Base-by-base conservation (phyloP, 2,888 invertebrate species). In the Panopea generosa region DNA sequence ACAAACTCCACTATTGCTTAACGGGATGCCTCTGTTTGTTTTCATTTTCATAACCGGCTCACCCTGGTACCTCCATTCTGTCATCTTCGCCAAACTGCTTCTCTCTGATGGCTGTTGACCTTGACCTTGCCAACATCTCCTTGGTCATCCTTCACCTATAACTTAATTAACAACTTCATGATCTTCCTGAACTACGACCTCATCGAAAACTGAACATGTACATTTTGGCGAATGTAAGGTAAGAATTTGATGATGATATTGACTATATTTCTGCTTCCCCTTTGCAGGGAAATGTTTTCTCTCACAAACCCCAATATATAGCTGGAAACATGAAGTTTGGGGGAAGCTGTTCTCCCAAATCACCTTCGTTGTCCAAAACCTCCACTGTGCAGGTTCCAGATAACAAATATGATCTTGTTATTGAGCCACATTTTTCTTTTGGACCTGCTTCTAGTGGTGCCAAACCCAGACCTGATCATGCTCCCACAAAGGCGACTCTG, bases 141-240 rank as follows among this genome's bases (percentile, higher is more conserved):
- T 33, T 11, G 33, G 11, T 33, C 33, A 33, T 33, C 33, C 33
- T 7, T 33, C 6, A 33, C 33, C 33, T 11, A 33, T 33, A 33
- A 33, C 33, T 33, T 33, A 4, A 33, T 33, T 11, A 33, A 33
- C 33, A 33, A 4, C 11, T 33, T n/a, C n/a, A n/a, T n/a, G n/a
- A n/a, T n/a, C n/a, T n/a, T n/a, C n/a, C n/a, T n/a, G n/a, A n/a
- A n/a, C n/a, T n/a, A 60, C 27, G 45, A 29, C 47, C 47, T 3
- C 56, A n/a, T n/a, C n/a, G n/a, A n/a, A n/a, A n/a, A n/a, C n/a
- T 33, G 33, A 45, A 47, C 53, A 61, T 63, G 59, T 70, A 59
- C 56, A 52, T 65, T 52, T 78, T 85, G 88, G 88, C 88, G 78
- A 67, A 63, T 86, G 86, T 81, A 86, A 87, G 86, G 88, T 87